Percentiles rank a stretch among this genome's conserved stretches.
phyloP scores from a whole-genome alignment of 35 echinoderm and acorn worm genomes.

The Diadema setosum region DNA sequence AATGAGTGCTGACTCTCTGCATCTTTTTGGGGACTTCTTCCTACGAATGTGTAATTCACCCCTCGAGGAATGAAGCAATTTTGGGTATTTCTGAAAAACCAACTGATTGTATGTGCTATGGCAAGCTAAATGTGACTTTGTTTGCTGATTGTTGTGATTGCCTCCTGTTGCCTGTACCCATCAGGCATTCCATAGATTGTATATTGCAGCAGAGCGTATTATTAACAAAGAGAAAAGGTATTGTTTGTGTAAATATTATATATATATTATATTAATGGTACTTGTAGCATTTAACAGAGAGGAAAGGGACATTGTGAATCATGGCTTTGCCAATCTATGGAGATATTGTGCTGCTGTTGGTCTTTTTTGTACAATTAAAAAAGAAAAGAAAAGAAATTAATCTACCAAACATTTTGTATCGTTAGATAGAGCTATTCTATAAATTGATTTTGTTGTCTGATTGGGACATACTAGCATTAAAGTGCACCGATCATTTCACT shows the following conservation, averaged over 20 bases:
- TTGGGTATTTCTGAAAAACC: too few species aligned
- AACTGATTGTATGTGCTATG: too few species aligned
- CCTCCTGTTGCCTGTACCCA: background rate
- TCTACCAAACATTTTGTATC: background rate
- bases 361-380: conserved; percentile 7
- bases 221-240: background rate
- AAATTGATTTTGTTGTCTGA: too few species aligned
- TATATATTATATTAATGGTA: conserved; percentile 22
- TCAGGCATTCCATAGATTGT: background rate
- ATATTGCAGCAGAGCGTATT: conserved; percentile 3
- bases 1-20: too few species aligned
- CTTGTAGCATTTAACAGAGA: background rate
- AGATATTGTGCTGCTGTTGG: conserved; percentile 11
- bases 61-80: too few species aligned
- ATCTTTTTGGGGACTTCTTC: too few species aligned
- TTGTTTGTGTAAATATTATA: conserved; percentile 25
- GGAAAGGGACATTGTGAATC: background rate
- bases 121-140: too few species aligned
- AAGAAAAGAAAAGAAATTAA: background rate
- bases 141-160: too few species aligned
- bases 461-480: too few species aligned
- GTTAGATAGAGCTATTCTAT: too few species aligned
- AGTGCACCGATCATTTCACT: too few species aligned
- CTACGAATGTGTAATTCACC: too few species aligned
- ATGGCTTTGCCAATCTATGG: conserved; percentile 21